Evolutionary conservation across 2,797 vertebrate species (phyloP).

Genomic region (Poecile montanus): DNA sequence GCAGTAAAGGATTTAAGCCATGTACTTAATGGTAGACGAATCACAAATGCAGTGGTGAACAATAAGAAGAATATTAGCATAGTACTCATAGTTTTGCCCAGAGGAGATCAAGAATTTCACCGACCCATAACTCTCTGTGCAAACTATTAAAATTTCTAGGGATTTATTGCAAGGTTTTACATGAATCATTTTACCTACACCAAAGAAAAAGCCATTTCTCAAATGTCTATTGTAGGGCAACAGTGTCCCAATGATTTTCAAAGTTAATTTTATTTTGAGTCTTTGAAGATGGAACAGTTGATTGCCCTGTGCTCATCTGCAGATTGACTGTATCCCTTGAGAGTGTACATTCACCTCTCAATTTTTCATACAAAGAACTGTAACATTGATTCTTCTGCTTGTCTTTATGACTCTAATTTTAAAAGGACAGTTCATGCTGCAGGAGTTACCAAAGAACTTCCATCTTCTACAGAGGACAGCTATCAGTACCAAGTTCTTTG

Average conservation of each 20-base stretch:
- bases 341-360: background rate
- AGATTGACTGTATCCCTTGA: background rate
- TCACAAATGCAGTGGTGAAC: rapidly evolving
- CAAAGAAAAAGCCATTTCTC: background rate
- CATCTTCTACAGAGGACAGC: background rate
- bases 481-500: background rate
- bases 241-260: background rate
- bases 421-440: background rate
- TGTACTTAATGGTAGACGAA: background rate
- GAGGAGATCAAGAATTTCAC: background rate
- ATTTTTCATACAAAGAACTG: background rate
- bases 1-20: background rate
- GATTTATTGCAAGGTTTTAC: background rate
- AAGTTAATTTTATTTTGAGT: background rate
- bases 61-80: background rate
- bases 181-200: background rate
- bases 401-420: background rate
- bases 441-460: background rate
- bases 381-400: background rate
- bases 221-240: background rate
- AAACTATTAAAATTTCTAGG: background rate
- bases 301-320: background rate
- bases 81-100: background rate
- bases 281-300: background rate
- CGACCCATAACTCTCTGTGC: background rate